Conservation (phyloP, 2,113 vertebrate genomes). For the Garra rufa region DNA sequence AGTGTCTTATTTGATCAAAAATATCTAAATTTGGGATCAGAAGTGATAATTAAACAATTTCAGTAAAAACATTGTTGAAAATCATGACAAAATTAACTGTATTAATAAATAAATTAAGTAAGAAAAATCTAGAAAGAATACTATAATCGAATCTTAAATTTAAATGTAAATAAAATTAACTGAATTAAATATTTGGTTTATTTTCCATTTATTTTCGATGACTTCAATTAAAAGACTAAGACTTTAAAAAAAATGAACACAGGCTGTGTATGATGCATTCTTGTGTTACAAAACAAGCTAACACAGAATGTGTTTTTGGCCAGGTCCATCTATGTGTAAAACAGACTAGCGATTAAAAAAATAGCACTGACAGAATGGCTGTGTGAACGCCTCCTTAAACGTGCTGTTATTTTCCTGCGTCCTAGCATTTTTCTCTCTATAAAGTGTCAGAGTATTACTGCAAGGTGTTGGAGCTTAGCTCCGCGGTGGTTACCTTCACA, state of each 20-base stretch:
- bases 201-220: neutral
- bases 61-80: neutral
- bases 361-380: neutral
- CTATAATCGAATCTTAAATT: neutral
- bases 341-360: neutral
- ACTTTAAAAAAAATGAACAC: neutral
- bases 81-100: neutral
- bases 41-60: neutral
- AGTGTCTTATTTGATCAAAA: too few species aligned
- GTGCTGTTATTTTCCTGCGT: constrained; percentile 11
- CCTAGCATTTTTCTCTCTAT: neutral
- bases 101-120: neutral
- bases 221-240: neutral
- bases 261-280: neutral
- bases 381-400: neutral
- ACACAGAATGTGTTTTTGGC: neutral
- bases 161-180: neutral
- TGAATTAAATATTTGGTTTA: neutral
- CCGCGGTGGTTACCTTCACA: constrained; percentile 4
- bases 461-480: constrained; percentile 3
- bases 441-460: constrained; percentile 5
- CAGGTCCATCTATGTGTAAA: neutral
- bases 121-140: neutral
- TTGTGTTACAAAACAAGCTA: neutral
- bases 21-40: too few species aligned